These are phyloP conservation scores for Myripristis jacobus DNA, from an alignment of 2,797 vertebrate species.

Conservation along the genomic window DNA sequence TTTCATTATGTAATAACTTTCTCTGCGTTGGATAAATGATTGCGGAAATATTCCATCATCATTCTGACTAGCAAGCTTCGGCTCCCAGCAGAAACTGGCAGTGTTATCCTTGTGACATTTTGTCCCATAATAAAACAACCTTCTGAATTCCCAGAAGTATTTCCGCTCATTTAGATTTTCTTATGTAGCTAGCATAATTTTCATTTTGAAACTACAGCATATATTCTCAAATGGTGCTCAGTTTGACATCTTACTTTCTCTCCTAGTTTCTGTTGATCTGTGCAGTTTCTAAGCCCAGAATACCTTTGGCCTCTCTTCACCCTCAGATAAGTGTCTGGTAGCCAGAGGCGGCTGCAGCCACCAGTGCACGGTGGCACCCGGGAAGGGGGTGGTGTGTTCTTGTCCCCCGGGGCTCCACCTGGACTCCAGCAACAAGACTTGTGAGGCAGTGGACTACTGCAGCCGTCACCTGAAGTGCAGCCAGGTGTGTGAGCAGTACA, in stretches of 20 bases:
- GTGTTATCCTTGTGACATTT: neutral
- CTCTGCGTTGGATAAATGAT: constrained; percentile 12
- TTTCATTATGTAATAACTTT: constrained; percentile 28
- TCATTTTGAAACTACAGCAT: too few relatives aligned
- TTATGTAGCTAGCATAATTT: neutral
- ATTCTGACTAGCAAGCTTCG: neutral
- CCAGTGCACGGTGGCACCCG: constrained; percentile 93
- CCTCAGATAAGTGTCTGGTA: constrained; percentile 91
- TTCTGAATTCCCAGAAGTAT: neutral
- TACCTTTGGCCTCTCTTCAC: constrained; percentile 30
- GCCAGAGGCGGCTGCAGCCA: constrained; percentile 97
- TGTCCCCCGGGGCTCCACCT: constrained; percentile 92
- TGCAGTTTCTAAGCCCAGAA: constrained; percentile 21
- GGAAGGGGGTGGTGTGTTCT: constrained; percentile 92
- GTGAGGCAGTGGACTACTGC: constrained; percentile 95
- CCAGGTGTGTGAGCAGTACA: constrained; percentile 97
- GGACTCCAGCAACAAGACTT: constrained; percentile 90
- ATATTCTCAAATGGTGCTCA: too few relatives aligned
- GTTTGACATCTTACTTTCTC: neutral
- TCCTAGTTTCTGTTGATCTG: constrained; percentile 1
- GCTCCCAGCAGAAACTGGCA: constrained; percentile 1
- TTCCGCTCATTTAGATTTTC: neutral
- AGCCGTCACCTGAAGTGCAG: constrained; percentile 92
- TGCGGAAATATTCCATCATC: constrained; percentile 3
- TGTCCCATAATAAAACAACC: neutral